Evolutionary conservation across 1,140 invertebrate species (phyloP).

Genomic region (Proctacanthus coquilletti): DNA sequence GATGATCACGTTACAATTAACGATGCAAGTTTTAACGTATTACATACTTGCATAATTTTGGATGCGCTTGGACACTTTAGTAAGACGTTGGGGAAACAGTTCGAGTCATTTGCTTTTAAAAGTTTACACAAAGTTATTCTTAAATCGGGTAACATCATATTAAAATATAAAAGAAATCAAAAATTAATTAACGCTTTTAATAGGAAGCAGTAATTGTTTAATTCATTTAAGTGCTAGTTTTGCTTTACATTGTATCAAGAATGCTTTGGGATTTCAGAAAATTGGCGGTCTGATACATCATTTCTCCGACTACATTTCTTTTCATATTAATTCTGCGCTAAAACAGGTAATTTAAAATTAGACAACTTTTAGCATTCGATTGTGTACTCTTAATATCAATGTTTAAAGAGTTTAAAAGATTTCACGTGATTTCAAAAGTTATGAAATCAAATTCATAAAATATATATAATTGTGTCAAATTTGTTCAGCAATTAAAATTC

Average conservation of each 20-base stretch:
- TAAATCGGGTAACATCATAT: constrained; percentile 11
- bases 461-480: no score
- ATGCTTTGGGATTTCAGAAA: constrained; percentile 25
- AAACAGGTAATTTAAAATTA: constrained; percentile 26
- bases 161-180: neutral
- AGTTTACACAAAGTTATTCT: constrained; percentile 20
- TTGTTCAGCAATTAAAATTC: no score
- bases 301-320: constrained; percentile 40
- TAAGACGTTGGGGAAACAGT: constrained; percentile 16
- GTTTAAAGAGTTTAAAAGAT: no score
- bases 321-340: constrained; percentile 36
- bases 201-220: constrained; percentile 19
- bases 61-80: constrained; percentile 21
- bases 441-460: no score
- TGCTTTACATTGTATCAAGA: constrained; percentile 32
- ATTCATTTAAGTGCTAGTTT: constrained; percentile 19
- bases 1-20: constrained; percentile 15
- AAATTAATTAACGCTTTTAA: constrained; percentile 1
- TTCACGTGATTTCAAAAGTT: no score
- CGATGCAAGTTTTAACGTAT: constrained; percentile 24
- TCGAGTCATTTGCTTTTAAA: constrained; percentile 17
- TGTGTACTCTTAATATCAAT: no score
- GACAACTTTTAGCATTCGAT: no score
- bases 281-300: constrained; percentile 31
- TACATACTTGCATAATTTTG: constrained; percentile 22